These are phyloP conservation scores for Sylvietta virens DNA, from an alignment of 2,113 vertebrate genomes.

Conservation along the genomic window DNA sequence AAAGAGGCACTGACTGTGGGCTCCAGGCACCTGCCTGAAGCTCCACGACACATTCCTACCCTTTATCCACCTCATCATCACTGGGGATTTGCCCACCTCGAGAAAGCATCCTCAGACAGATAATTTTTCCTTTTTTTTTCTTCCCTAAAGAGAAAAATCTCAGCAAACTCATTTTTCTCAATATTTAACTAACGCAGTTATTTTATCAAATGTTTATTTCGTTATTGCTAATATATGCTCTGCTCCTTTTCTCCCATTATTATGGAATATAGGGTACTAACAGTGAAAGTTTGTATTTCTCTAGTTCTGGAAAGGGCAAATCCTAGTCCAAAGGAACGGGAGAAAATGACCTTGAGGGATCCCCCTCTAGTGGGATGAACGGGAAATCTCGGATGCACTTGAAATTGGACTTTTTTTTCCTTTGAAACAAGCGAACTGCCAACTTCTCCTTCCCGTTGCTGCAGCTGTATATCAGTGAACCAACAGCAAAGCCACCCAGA, in stretches of 20 bases:
- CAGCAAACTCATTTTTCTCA: background rate
- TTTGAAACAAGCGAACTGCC: background rate
- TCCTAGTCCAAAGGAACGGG: background rate
- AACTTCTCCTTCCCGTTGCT: background rate
- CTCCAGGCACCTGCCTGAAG: background rate
- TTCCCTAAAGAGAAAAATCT: background rate
- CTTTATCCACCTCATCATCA: background rate
- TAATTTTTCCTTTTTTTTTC: accelerated
- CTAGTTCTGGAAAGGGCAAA: background rate
- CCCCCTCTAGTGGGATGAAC: conserved; percentile 6
- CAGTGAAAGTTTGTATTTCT: background rate
- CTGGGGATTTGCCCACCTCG: background rate
- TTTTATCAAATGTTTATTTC: background rate
- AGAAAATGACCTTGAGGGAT: background rate
- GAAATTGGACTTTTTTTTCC: background rate
- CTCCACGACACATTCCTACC: background rate
- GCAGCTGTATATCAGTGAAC: background rate
- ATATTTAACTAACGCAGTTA: background rate
- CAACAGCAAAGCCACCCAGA: conserved; percentile 7
- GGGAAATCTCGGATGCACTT: background rate
- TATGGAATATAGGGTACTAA: background rate
- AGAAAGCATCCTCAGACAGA: background rate
- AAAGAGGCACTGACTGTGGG: background rate
- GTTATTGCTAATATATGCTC: background rate
- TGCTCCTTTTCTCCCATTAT: background rate